A percentile compares a stretch with the other conserved stretches of the same genome.
These are phyloP conservation scores for Acrocephalus kingi DNA, from an alignment of 2,113 vertebrate species.

Conservation along the genomic window DNA sequence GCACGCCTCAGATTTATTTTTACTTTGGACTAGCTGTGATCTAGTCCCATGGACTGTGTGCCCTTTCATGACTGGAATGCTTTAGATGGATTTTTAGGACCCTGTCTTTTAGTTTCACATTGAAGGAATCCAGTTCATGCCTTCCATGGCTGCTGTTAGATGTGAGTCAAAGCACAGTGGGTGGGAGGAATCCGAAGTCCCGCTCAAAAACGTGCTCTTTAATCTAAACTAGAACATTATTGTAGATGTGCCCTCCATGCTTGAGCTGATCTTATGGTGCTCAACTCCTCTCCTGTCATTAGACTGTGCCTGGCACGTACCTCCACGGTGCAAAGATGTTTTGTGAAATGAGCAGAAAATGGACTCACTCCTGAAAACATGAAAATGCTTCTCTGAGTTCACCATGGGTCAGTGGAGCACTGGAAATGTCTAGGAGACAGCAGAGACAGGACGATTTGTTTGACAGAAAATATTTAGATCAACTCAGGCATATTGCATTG, in stretches of 20 bases:
- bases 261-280: neutral
- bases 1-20: neutral
- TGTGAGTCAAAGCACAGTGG: neutral
- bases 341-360: constrained; percentile 10
- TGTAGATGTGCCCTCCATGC: neutral
- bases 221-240: neutral
- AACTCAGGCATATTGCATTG: neutral
- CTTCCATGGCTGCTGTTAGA: neutral
- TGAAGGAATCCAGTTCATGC: neutral
- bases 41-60: neutral
- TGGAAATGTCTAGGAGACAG: neutral
- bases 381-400: neutral
- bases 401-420: neutral
- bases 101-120: neutral
- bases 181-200: neutral
- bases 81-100: neutral
- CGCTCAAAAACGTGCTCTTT: neutral
- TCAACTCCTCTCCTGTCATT: neutral
- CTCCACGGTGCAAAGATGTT: neutral
- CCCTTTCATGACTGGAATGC: neutral
- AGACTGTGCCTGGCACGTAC: neutral
- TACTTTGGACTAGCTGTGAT: neutral
- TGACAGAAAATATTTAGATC: neutral
- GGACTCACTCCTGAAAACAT: neutral
- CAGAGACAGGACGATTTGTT: neutral